Percentiles rank a stretch among this genome's conserved stretches.
phyloP scores from a whole-genome alignment of 2,113 vertebrate species.

The Bufo bufo region DNA sequence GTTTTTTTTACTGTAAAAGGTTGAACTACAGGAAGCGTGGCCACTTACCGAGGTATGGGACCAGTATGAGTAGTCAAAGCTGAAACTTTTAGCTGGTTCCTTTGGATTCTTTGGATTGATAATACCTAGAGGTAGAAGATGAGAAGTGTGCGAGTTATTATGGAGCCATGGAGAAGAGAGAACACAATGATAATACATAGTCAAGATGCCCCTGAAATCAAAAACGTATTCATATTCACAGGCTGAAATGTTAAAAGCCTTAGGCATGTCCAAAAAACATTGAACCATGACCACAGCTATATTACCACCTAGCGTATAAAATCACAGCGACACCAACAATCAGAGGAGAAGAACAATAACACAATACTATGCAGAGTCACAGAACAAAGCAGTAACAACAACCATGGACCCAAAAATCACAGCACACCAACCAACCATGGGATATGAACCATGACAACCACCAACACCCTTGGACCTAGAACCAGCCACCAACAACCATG shows the following conservation, averaged over 20 bases:
- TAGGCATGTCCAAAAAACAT: not conserved
- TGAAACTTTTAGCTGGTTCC: constrained; percentile 97
- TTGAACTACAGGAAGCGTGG: not conserved
- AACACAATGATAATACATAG: not conserved
- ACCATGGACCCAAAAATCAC: too few species aligned
- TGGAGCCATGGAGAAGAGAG: not conserved
- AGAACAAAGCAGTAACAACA: too few species aligned
- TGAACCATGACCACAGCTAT: not conserved
- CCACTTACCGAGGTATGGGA: constrained; percentile 93
- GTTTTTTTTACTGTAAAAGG: not conserved
- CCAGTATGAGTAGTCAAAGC: constrained; percentile 99
- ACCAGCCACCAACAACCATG: not conserved
- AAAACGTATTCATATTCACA: not conserved
- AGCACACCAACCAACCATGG: too few species aligned
- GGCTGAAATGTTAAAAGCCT: too few species aligned
- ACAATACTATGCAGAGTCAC: too few species aligned
- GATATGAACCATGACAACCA: too few species aligned
- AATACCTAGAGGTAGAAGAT: constrained; percentile 81
- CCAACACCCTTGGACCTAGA: not conserved
- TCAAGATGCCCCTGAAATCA: not conserved
- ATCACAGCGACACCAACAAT: not conserved
- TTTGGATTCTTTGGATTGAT: constrained; percentile 97
- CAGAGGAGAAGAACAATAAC: not conserved
- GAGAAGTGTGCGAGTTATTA: not conserved
- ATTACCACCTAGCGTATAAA: not conserved